Conservation (phyloP, 2,888 invertebrate species). For the Podotricha telesiphe region DNA sequence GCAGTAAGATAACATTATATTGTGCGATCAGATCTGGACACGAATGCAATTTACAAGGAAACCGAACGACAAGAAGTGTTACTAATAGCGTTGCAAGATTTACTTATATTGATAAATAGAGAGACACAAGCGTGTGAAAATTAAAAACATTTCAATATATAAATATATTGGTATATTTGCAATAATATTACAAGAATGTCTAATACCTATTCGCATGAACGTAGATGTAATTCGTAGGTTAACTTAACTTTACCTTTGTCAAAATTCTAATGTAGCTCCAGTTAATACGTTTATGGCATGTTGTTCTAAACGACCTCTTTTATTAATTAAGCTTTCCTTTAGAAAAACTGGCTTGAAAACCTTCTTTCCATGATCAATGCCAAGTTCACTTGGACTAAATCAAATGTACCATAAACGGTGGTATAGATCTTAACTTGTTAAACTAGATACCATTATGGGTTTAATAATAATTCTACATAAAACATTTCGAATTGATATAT, state of each 20-base stretch:
- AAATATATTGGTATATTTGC: too few relatives aligned
- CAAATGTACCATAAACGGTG: constrained; percentile 23
- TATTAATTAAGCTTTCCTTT: constrained; percentile 28
- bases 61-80: too few relatives aligned
- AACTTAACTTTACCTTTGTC: not conserved
- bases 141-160: too few relatives aligned
- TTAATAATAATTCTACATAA: not conserved
- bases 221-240: not conserved
- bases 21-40: too few relatives aligned
- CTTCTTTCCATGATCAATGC: constrained; percentile 22
- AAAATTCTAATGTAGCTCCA: not conserved
- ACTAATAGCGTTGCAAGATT: too few relatives aligned
- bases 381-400: constrained; percentile 35
- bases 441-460: not conserved
- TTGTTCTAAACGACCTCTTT: constrained; percentile 20
- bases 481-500: not conserved
- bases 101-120: too few relatives aligned
- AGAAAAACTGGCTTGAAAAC: constrained; percentile 30
- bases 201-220: not conserved
- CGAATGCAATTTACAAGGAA: too few relatives aligned
- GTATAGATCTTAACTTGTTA: constrained; percentile 4
- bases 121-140: too few relatives aligned
- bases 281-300: constrained; percentile 14
- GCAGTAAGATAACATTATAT: too few relatives aligned
- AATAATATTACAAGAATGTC: too few relatives aligned